Evolutionary conservation across 1,140 invertebrate genomes (phyloP).

Genomic region (Caenorhabditis remanei): DNA sequence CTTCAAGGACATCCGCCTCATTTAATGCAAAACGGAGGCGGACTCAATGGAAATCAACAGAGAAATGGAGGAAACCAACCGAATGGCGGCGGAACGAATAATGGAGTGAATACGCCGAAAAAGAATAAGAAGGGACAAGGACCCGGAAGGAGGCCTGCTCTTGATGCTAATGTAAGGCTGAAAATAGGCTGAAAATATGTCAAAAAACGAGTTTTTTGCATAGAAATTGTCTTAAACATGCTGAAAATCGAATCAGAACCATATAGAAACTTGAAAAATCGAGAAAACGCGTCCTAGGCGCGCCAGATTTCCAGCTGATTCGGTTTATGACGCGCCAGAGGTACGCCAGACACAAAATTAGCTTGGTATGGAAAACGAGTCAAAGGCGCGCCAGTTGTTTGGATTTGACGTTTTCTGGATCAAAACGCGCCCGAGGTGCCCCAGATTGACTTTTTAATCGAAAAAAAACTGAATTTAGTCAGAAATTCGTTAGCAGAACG

Average conservation of each 20-base stretch:
- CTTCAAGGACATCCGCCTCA: conserved; percentile 3
- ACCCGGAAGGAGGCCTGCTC: conserved; percentile 30
- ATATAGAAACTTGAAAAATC: background rate
- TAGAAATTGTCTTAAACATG: background rate
- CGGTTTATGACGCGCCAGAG: too few relatives aligned
- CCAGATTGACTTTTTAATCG: too few relatives aligned
- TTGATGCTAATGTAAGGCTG: conserved; percentile 16
- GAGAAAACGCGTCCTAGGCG: background rate
- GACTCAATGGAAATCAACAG: background rate
- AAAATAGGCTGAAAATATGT: background rate
- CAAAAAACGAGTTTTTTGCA: too few relatives aligned
- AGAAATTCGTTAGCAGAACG: too few relatives aligned
- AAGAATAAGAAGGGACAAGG: conserved; percentile 42
- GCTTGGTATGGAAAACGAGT: too few relatives aligned
- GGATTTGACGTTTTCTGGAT: too few relatives aligned
- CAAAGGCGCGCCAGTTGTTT: too few relatives aligned
- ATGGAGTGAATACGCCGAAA: background rate
- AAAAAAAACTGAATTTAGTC: too few relatives aligned
- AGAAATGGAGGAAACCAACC: background rate
- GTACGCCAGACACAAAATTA: too few relatives aligned
- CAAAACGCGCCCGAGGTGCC: too few relatives aligned
- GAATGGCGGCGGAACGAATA: background rate
- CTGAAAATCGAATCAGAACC: background rate
- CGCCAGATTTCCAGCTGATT: too few relatives aligned
- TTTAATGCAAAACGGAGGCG: conserved; percentile 40